Base-by-base conservation (phyloP, 23 tunicate genomes). In the Styela plicata region DNA sequence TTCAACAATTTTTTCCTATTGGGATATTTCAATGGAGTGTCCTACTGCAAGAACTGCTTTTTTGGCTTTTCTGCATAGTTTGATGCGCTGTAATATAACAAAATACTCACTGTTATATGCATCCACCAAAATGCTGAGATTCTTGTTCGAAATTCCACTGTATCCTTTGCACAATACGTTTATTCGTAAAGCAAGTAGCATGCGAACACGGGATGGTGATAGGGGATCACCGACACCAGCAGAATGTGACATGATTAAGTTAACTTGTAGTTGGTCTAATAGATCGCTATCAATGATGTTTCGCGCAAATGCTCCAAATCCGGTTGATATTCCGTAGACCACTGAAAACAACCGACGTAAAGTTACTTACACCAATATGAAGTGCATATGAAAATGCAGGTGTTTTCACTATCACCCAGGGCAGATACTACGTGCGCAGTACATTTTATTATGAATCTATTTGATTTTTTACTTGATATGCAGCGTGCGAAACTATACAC, bases 251-350 rank as follows among this genome's bases (percentile, higher is more conserved):
- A 81, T 88, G 52, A 95, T 90, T 63, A 95, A 65, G 63, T 95
- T 95, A 26, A 57, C 74, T 35, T 95, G 95, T 28, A 95, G 92
- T 66, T 80, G 69, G 2, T 79, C 84, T 34, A 95, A 74, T 24
- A 86, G 74, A 2, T 80, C 91, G 23, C 52, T 73, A 33, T 89
- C 63, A 63, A 95, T 84, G 24, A 70, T 84, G 21, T 82, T 90
- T 2, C 79, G 80, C 16, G 96, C 96, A 80, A 95, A 89, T 35
- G 86, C 86, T 18, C 96, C 95, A 70, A 95, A 90, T 13, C 99
- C 99, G 31, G 99, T 95, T 19, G 87, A 65, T 21, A 90, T 89
- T 1, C 99, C 99, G 74, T 95, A 90, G 2, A 95, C 99, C 2
- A 89, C 95, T 94, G 35, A 30, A 86, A 64, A 73, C n/a, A n/a